phyloP scores from a whole-genome alignment of 2,888 invertebrate genomes.

The Athetis lepigone region DNA sequence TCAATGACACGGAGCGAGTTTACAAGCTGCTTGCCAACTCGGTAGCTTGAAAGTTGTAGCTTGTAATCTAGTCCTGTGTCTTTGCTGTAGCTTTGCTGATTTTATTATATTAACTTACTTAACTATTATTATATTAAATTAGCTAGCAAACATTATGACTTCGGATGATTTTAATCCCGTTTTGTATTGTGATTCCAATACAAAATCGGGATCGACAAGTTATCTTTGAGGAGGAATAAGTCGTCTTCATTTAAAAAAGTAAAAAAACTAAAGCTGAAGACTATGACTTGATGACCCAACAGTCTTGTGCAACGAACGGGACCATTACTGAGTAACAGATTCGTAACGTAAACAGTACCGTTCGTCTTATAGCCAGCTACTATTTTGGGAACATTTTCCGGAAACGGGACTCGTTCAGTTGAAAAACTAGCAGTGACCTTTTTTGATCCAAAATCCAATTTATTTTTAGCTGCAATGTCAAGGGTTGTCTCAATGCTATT shows the following conservation, averaged over 20 bases:
- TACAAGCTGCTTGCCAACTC: too few species aligned
- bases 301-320: not conserved
- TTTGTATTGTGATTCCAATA: too few species aligned
- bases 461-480: constrained; percentile 9
- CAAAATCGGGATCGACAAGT: too few species aligned
- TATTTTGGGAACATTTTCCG: constrained; percentile 7
- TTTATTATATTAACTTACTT: too few species aligned
- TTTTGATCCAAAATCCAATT: constrained; percentile 17
- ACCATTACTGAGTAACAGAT: not conserved
- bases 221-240: too few species aligned
- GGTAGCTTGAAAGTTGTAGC: too few species aligned
- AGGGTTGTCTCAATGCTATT: not conserved
- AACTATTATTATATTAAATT: too few species aligned
- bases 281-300: not conserved
- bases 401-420: constrained; percentile 2
- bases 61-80: too few species aligned
- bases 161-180: too few species aligned
- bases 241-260: not conserved
- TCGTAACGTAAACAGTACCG: constrained; percentile 9
- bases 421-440: constrained; percentile 11
- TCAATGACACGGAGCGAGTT: too few species aligned
- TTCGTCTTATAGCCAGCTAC: not conserved
- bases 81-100: too few species aligned
- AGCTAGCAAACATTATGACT: too few species aligned
- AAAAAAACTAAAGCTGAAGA: not conserved